A percentile compares a stretch with the other conserved stretches of the same genome.
Evolutionary conservation across 2,888 invertebrate genomes (phyloP).

Genomic region (Bellardia pandia): DNA sequence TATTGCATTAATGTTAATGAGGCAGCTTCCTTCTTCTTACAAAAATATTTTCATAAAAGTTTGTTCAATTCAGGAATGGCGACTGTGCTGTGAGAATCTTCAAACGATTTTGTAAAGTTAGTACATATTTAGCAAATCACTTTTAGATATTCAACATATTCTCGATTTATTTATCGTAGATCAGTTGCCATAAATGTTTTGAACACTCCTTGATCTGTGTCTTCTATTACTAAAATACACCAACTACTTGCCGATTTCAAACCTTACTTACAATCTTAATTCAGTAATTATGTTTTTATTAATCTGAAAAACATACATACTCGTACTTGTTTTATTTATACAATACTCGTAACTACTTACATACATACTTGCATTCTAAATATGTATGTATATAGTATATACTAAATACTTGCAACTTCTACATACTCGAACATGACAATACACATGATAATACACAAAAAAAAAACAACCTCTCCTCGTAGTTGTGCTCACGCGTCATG

Average conservation of each 20-base stretch:
- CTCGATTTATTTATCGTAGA: neutral
- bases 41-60: conserved; percentile 4
- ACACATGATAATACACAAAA: neutral
- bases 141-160: neutral
- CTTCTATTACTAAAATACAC: conserved; percentile 7
- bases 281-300: neutral
- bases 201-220: neutral
- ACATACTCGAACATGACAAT: neutral
- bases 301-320: too few relatives aligned
- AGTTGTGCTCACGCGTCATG: neutral
- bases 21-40: conserved; percentile 39
- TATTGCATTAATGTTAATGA: conserved; percentile 49
- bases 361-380: too few relatives aligned
- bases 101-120: neutral
- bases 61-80: conserved; percentile 46
- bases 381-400: too few relatives aligned
- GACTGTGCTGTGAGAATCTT: neutral
- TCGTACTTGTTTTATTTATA: too few relatives aligned
- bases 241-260: conserved; percentile 33
- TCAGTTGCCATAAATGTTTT: conserved; percentile 25
- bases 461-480: neutral
- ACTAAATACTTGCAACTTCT: neutral
- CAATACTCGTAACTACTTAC: too few relatives aligned
- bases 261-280: neutral
- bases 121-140: neutral